These are phyloP conservation scores for Platysternon megacephalum DNA, from an alignment of 2,113 vertebrate genomes.

Conservation along the genomic window DNA sequence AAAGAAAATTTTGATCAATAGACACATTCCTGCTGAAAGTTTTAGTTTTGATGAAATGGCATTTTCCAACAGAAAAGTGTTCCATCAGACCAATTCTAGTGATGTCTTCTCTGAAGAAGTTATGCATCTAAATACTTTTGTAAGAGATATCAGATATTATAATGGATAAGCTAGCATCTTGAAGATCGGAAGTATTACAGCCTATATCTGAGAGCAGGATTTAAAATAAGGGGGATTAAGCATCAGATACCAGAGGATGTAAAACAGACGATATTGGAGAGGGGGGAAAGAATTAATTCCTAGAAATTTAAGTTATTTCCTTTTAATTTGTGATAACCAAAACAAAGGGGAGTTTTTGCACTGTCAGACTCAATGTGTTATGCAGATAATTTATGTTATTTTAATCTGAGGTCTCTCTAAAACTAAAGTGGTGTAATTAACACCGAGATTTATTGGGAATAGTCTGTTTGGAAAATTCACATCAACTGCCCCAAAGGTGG, in stretches of 20 bases:
- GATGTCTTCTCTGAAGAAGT: neutral
- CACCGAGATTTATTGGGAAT: too few relatives aligned
- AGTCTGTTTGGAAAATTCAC: too few relatives aligned
- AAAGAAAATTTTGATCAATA: neutral
- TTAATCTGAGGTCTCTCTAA: too few relatives aligned
- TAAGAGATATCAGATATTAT: neutral
- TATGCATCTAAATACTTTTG: neutral
- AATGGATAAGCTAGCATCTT: neutral
- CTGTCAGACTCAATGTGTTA: neutral
- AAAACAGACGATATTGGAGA: neutral
- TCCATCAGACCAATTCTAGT: neutral
- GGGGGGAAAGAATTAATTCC: neutral
- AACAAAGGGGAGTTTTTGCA: neutral
- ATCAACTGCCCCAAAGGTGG: too few relatives aligned
- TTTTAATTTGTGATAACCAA: neutral
- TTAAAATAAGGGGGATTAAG: neutral
- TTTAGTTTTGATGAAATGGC: neutral
- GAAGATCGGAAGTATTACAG: neutral
- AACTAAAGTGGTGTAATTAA: too few relatives aligned
- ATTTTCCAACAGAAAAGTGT: neutral
- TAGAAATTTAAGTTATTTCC: neutral
- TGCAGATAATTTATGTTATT: neutral
- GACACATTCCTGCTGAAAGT: neutral
- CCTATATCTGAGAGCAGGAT: neutral
- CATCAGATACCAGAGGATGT: neutral